Evolutionary conservation across 1,140 invertebrate species (phyloP).

Genomic region (Aphis gossypii): DNA sequence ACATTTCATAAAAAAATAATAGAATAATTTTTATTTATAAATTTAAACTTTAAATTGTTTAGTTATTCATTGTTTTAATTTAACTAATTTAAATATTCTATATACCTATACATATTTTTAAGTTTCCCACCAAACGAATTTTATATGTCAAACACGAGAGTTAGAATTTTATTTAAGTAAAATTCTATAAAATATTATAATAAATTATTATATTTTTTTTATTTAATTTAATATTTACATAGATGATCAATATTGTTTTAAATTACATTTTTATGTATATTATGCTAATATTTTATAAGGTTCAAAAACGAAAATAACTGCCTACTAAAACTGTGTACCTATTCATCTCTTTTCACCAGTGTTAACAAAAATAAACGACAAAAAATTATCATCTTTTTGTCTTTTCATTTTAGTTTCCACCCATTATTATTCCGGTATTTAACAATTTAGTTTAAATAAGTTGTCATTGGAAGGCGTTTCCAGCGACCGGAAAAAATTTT

Average conservation of each 20-base stretch:
- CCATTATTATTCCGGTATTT: conserved; percentile 33
- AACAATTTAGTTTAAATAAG: conserved; percentile 14
- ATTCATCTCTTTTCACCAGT: neutral
- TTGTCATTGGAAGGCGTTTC: neutral
- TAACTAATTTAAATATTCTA: neutral
- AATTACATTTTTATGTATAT: neutral
- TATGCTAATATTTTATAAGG: neutral
- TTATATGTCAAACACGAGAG: neutral
- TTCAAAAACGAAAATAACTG: neutral
- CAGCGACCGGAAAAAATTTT: neutral
- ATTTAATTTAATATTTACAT: neutral
- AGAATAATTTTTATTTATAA: neutral
- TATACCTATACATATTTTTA: too few species aligned
- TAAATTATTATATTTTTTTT: neutral
- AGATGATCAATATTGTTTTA: neutral
- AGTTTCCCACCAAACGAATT: neutral
- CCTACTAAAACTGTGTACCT: neutral
- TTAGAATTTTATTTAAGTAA: neutral
- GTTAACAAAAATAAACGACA: neutral
- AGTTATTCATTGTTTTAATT: neutral
- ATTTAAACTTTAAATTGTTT: neutral
- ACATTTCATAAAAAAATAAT: neutral
- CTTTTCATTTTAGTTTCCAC: neutral
- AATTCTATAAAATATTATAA: neutral
- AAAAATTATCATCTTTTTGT: neutral